Evolutionary conservation across 1,140 invertebrate species (phyloP).

Genomic region (Danaus melanippus): DNA sequence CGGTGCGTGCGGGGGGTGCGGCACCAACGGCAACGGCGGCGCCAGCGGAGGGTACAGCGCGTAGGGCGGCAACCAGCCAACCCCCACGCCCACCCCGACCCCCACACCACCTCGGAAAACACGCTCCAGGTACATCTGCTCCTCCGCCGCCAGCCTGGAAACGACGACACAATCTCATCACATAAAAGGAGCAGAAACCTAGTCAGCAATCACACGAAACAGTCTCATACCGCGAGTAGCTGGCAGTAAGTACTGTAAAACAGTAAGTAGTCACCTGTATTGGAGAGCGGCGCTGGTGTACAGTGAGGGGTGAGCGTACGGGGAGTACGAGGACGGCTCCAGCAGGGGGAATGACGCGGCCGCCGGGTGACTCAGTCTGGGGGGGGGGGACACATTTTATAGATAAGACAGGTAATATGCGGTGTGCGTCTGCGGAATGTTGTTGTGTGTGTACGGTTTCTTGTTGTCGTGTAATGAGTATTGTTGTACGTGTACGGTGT

Average conservation of each 20-base stretch:
- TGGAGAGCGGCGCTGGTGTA: constrained; percentile 67
- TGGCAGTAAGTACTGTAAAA: background rate
- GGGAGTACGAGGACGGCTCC: constrained; percentile 60
- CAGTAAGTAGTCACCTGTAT: constrained; percentile 47
- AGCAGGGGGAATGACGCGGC: constrained; percentile 55
- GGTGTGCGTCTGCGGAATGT: no score
- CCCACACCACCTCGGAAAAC: constrained; percentile 60
- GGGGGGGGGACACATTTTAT: background rate
- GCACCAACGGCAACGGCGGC: constrained; percentile 42
- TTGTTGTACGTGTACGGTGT: no score
- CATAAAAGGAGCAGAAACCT: background rate
- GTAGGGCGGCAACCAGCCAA: constrained; percentile 62
- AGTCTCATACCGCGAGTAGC: background rate
- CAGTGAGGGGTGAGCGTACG: constrained; percentile 62
- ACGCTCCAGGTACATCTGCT: constrained; percentile 64
- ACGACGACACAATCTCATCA: no score
- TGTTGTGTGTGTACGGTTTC: no score
- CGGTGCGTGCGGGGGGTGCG: constrained; percentile 30
- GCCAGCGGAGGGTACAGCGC: constrained; percentile 57
- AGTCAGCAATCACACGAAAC: background rate
- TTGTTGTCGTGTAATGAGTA: no score
- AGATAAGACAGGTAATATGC: no score
- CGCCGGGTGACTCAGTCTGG: constrained; percentile 47
- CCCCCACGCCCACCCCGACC: constrained; percentile 53
- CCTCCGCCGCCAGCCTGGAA: constrained; percentile 57